Conservation (phyloP, 35 echinoderm and acorn worm genomes). For the Heliocidaris tuberculata region DNA sequence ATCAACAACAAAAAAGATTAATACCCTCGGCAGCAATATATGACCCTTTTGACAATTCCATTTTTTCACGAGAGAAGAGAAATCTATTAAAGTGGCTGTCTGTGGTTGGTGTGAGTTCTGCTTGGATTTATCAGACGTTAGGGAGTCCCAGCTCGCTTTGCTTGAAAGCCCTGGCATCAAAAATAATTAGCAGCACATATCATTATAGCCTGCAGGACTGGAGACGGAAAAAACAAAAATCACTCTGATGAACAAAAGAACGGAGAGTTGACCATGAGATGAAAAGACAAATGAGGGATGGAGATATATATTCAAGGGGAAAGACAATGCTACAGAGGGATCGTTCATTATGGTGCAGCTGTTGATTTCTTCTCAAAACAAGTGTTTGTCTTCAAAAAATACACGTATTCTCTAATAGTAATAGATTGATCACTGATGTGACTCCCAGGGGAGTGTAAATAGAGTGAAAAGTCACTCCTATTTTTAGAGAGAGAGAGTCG, state of each 20-base stretch:
- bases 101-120: background rate
- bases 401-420: too few relatives aligned
- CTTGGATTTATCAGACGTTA: background rate
- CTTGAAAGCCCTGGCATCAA: constrained; percentile 15
- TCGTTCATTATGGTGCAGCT: background rate
- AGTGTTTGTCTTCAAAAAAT: background rate
- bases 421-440: too few relatives aligned
- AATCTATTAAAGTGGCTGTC: background rate
- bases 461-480: too few relatives aligned
- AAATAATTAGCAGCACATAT: constrained; percentile 18
- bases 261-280: background rate
- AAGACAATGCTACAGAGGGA: background rate
- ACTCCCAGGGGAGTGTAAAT: too few relatives aligned
- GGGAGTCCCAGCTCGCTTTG: background rate
- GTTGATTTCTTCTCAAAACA: constrained; percentile 2
- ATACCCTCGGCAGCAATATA: background rate
- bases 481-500: too few relatives aligned
- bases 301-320: too few relatives aligned
- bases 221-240: background rate
- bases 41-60: background rate
- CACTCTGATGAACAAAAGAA: background rate
- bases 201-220: background rate
- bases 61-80: background rate
- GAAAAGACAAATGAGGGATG: too few relatives aligned
- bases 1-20: background rate